Base-by-base conservation (phyloP, 37 sponge, comb jelly and placozoan species). In the Amphimedon queenslandica region DNA sequence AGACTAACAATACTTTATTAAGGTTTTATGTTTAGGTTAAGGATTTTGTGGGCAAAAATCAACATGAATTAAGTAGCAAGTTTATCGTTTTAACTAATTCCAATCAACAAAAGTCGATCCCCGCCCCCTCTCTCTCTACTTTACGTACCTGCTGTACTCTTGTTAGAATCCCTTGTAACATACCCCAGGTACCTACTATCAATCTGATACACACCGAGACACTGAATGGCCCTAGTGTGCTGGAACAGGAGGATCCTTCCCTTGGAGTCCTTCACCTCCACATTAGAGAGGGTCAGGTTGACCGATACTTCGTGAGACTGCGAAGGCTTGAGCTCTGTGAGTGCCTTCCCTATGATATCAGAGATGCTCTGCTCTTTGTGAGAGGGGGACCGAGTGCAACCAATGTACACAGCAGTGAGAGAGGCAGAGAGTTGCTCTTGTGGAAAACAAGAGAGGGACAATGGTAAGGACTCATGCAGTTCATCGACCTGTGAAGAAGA, bases 171-270 rank as follows among this genome's bases (percentile, higher is more conserved):
- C 58, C 71, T 75, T 58, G 76, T 47, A 56, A 80, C 71, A 66
- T 80, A 80, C 40, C 87, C 87, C 0, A 80, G 63, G 28, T 71
- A 87, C 30, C 81, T 43, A 42, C 76, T 80, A 53, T 87, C 81
- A 51, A 40, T 47, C 0, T 72, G 27, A 64, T 63, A 71, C 31
- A 76, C 77, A 3, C 87, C 87, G 37, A 80, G 69, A 8, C 72
- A 66, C 21, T 77, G 65, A 21, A 87, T 80, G 0, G 71, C 42
- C 56, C 76, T 76, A 1, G 77, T 80, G 0, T 87, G 81, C 43
- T 87, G 81, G 1, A 16, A 56, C 66, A 55, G 27, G 76, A 4
- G 68, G 5, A 1, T 58, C 30, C 23, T n/a, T 65, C 28, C 10
- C 20, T 1, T 70, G 70, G n/a, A 29, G 37, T 71, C 58, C 1